phyloP scores from a whole-genome alignment of 2,888 invertebrate genomes.

The Microctonus brassicae region DNA sequence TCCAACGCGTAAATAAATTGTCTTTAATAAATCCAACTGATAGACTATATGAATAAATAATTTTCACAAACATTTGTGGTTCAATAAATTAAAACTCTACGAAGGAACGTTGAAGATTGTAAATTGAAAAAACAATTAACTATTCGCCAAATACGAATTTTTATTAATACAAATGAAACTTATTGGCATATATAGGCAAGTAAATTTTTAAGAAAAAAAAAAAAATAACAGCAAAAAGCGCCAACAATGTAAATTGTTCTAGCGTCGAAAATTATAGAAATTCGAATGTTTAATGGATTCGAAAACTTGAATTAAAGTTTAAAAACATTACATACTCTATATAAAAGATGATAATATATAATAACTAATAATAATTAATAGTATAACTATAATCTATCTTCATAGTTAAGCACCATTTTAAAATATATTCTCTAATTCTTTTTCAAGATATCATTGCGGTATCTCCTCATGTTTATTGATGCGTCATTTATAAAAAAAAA shows the following conservation, averaged over 20 bases:
- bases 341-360: conserved; percentile 6
- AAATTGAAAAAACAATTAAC: background rate
- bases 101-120: background rate
- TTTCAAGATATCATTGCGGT: conserved; percentile 33
- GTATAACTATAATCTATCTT: conserved; percentile 10
- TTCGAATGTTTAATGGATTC: background rate
- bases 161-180: background rate
- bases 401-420: conserved; percentile 34
- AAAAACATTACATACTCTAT: conserved; percentile 2
- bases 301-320: background rate
- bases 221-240: no score
- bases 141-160: background rate
- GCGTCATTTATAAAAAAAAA: conserved; percentile 24
- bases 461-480: conserved; percentile 18
- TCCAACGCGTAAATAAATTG: conserved; percentile 62
- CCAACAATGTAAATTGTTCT: conserved; percentile 33
- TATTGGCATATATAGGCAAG: no score
- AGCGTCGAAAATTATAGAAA: no score
- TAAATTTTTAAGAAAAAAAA: no score
- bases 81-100: conserved; percentile 25
- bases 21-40: conserved; percentile 66
- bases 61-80: conserved; percentile 53
- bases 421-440: no score
- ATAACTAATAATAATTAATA: conserved; percentile 24
- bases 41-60: conserved; percentile 68